Conservation (phyloP, 2,888 invertebrate species). For the Odontocolon sp. region DNA sequence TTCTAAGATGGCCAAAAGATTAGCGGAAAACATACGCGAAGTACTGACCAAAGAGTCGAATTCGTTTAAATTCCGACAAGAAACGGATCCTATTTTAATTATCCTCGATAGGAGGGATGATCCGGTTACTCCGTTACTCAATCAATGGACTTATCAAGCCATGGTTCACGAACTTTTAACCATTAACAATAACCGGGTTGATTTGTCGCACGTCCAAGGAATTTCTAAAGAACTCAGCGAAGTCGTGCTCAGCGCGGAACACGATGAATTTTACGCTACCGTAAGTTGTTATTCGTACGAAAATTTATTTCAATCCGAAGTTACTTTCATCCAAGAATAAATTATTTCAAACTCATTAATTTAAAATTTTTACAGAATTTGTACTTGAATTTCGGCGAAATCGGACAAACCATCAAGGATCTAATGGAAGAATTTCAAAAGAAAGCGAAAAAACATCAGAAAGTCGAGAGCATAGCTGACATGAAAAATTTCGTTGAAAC, state of each 20-base stretch:
- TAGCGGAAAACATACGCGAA: constrained; percentile 93
- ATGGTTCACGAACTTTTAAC: constrained; percentile 99
- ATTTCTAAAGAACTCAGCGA: constrained; percentile 95
- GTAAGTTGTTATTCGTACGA: constrained; percentile 83
- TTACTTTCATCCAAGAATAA: not conserved
- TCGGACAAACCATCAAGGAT: constrained; percentile 97
- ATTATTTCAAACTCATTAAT: not conserved
- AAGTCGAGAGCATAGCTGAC: constrained; percentile 98
- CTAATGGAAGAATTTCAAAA: constrained; percentile 99
- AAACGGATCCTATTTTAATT: constrained; percentile 90
- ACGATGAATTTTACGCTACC: constrained; percentile 98
- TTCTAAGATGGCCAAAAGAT: constrained; percentile 91
- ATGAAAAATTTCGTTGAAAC: constrained; percentile 99
- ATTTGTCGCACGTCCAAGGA: constrained; percentile 91
- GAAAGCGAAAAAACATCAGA: constrained; percentile 97
- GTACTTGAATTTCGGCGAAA: constrained; percentile 98
- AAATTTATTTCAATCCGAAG: no score
- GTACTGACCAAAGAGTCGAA: constrained; percentile 93
- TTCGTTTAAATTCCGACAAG: constrained; percentile 92
- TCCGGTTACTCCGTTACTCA: constrained; percentile 96
- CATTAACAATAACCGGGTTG: constrained; percentile 90
- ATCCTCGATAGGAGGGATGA: constrained; percentile 97
- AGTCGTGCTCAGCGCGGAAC: constrained; percentile 96
- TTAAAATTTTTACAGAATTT: constrained; percentile 87
- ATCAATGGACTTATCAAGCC: constrained; percentile 99